phyloP scores from a whole-genome alignment of 2,797 vertebrate genomes.

The Tangara arthus region DNA sequence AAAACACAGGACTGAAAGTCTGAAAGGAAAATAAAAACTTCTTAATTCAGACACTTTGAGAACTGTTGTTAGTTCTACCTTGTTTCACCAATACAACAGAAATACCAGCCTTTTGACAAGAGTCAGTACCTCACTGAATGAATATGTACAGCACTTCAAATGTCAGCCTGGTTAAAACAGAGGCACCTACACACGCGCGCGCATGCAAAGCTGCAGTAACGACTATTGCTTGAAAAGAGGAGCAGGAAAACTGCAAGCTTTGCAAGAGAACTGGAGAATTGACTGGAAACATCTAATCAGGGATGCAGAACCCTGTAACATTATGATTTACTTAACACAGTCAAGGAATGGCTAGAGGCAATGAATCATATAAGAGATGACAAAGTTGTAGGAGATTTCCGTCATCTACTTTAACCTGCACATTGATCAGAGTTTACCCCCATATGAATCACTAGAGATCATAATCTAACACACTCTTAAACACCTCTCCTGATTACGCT shows the following conservation, averaged over 20 bases:
- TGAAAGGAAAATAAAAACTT: background rate
- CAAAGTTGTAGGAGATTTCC: constrained; percentile 22
- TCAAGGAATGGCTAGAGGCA: background rate
- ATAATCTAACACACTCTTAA: constrained; percentile 49
- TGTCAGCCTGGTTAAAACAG: background rate
- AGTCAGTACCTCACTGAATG: background rate
- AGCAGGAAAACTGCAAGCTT: background rate
- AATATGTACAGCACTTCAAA: background rate
- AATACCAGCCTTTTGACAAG: background rate
- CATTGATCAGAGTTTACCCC: constrained; percentile 41
- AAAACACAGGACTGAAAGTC: background rate
- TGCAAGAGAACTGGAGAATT: constrained; percentile 15
- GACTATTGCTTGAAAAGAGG: background rate
- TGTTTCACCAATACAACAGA: rapidly evolving
- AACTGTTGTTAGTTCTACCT: background rate
- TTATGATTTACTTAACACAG: constrained; percentile 31
- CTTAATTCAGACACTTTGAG: background rate
- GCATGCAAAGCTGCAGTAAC: background rate
- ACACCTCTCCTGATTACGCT: constrained; percentile 55
- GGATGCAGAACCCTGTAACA: constrained; percentile 35
- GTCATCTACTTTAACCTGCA: constrained; percentile 35
- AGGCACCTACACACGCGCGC: rapidly evolving
- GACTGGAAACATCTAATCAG: constrained; percentile 34
- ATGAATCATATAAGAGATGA: constrained; percentile 9
- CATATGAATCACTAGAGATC: constrained; percentile 46